A percentile compares a stretch with the other conserved stretches of the same genome.
These are phyloP conservation scores for Myzus persicae DNA, from an alignment of 1,140 invertebrate species.

Conservation along the genomic window DNA sequence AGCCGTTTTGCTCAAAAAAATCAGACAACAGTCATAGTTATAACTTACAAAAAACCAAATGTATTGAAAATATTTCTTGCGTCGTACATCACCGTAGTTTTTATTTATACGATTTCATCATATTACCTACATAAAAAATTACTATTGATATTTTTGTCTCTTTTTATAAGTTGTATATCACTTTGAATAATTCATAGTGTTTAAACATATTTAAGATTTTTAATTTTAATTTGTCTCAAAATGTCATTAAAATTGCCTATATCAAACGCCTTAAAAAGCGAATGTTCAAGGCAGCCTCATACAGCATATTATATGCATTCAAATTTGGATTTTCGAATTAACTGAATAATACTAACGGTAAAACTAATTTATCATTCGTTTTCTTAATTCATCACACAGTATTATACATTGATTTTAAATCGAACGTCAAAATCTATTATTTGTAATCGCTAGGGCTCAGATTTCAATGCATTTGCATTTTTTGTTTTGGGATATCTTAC, in stretches of 20 bases:
- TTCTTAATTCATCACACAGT: no score
- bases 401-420: not conserved
- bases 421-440: not conserved
- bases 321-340: not conserved
- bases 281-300: not conserved
- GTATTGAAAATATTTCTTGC: not conserved
- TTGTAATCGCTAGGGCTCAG: no score
- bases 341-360: not conserved
- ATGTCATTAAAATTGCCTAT: not conserved
- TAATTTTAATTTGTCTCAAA: not conserved
- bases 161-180: not conserved
- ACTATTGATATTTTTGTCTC: no score
- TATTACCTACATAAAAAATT: no score
- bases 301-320: not conserved
- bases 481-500: no score
- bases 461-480: no score
- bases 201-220: not conserved
- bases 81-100: not conserved
- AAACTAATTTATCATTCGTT: no score
- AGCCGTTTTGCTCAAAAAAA: not conserved
- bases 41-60: not conserved
- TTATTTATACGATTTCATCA: not conserved
- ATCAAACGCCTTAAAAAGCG: not conserved
- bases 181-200: not conserved
- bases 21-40: not conserved